These are phyloP conservation scores for Nannoperca australis DNA, from an alignment of 2,797 vertebrate genomes.

Conservation along the genomic window DNA sequence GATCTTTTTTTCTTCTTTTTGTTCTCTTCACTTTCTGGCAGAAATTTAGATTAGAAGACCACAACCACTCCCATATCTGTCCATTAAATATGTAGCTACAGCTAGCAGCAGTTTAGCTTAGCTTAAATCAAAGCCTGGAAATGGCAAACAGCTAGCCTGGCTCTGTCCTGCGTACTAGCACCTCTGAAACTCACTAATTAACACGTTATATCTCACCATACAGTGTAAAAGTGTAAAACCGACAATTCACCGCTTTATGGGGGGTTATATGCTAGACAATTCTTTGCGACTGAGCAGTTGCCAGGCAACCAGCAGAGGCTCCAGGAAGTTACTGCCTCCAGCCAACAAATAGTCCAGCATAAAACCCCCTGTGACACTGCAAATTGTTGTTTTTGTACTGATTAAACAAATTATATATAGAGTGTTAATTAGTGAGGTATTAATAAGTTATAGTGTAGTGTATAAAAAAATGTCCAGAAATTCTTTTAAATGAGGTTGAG, in stretches of 20 bases:
- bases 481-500: background rate
- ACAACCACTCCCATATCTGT: background rate
- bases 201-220: background rate
- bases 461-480: background rate
- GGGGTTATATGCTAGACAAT: background rate
- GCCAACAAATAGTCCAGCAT: background rate
- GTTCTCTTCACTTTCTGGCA: background rate
- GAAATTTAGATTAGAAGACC: background rate
- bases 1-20: background rate
- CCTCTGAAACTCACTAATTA: background rate
- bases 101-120: background rate
- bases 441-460: no score
- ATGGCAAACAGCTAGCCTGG: background rate
- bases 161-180: background rate
- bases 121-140: background rate
- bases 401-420: constrained; percentile 1
- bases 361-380: background rate
- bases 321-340: background rate
- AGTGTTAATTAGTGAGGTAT: background rate
- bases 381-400: background rate
- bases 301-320: background rate
- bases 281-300: background rate
- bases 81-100: background rate
- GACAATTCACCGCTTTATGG: background rate
- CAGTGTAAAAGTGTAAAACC: no score